Percentiles rank a stretch among this genome's conserved stretches.
Evolutionary conservation across 2,888 invertebrate species (phyloP).

Genomic region (Allacma fusca): DNA sequence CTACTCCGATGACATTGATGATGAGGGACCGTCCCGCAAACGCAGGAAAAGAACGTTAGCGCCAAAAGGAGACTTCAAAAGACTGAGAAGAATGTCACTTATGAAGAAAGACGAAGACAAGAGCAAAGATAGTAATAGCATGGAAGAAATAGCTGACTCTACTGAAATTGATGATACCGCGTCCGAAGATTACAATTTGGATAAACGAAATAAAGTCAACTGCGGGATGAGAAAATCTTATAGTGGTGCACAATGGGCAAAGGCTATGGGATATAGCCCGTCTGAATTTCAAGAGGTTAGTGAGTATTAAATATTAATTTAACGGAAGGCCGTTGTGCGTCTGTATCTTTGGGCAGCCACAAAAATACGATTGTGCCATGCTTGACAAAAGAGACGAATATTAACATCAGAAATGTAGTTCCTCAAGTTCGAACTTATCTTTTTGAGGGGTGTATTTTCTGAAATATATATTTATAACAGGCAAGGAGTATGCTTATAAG

Average conservation of each 20-base stretch:
- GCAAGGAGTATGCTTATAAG: too few relatives aligned
- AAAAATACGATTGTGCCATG: conserved; percentile 3
- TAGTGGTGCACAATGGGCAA: conserved; percentile 34
- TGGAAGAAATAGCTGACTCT: conserved; percentile 5
- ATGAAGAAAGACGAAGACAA: conserved; percentile 41
- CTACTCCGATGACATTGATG: conserved; percentile 2
- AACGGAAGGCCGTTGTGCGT: background rate
- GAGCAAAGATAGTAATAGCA: background rate
- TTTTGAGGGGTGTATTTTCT: background rate
- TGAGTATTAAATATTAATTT: background rate
- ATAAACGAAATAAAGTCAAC: conserved; percentile 29
- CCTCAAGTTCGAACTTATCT: background rate
- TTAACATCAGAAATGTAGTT: background rate
- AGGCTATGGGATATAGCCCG: conserved; percentile 42
- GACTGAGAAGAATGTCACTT: background rate
- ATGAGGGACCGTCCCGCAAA: conserved; percentile 22
- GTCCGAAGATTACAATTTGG: conserved; percentile 28
- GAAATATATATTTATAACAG: background rate
- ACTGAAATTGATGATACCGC: conserved; percentile 18
- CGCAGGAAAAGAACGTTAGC: background rate
- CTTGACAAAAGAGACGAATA: conserved; percentile 28
- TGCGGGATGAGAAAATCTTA: conserved; percentile 6
- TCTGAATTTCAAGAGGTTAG: conserved; percentile 53
- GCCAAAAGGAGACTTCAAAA: background rate
- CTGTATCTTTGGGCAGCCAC: conserved; percentile 13